phyloP scores from a whole-genome alignment of 2,888 invertebrate genomes.

The Melangyna quadrimaculata region DNA sequence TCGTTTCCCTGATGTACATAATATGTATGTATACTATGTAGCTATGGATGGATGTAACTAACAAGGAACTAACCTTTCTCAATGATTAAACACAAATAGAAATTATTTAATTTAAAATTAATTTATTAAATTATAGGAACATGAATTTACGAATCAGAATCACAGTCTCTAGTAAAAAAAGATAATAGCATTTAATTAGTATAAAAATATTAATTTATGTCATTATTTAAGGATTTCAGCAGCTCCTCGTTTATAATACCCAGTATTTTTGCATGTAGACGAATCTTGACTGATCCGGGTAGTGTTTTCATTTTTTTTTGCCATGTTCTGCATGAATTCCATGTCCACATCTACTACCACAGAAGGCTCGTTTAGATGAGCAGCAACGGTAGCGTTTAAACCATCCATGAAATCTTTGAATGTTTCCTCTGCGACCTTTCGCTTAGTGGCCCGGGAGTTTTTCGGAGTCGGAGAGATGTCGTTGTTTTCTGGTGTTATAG shows the following conservation, averaged over 20 bases:
- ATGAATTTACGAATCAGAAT: no score
- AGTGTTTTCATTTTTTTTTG: conserved; percentile 15
- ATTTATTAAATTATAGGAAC: no score
- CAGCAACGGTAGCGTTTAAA: neutral
- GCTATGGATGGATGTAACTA: no score
- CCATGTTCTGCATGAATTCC: conserved; percentile 17
- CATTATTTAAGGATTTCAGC: neutral
- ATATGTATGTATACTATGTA: no score
- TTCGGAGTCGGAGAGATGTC: neutral
- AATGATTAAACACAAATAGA: no score
- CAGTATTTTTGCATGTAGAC: neutral
- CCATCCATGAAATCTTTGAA: neutral
- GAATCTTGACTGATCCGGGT: neutral
- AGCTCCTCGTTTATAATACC: neutral
- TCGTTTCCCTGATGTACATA: no score
- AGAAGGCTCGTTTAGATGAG: neutral
- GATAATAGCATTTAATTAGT: no score
- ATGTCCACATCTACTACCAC: conserved; percentile 1
- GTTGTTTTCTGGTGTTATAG: neutral
- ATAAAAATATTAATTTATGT: no score
- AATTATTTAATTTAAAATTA: no score
- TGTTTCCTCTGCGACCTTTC: neutral
- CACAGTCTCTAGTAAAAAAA: no score
- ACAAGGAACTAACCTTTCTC: no score
- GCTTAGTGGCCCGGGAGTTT: neutral